Conservation (phyloP, 2,797 vertebrate species). For the Pseudopleuronectes americanus region DNA sequence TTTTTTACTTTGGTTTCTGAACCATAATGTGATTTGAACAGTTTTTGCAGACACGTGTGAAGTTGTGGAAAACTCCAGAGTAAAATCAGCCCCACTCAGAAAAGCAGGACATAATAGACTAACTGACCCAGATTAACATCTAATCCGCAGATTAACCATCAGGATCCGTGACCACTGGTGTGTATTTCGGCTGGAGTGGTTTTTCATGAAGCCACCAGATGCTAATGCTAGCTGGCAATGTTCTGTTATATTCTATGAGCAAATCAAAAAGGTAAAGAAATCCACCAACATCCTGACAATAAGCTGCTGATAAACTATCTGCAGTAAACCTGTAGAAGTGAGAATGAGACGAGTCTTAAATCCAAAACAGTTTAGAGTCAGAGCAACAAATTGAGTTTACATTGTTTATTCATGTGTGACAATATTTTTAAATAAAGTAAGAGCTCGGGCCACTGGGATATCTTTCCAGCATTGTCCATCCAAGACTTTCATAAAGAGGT, state of each 20-base stretch:
- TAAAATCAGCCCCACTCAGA: background rate
- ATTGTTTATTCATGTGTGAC: slow-evolving; percentile 54
- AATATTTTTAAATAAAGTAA: slow-evolving; percentile 40
- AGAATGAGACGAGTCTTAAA: background rate
- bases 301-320: background rate
- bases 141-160: slow-evolving; percentile 81
- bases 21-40: background rate
- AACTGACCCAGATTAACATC: slow-evolving; percentile 75
- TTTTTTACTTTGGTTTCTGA: background rate
- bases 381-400: background rate
- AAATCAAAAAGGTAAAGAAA: background rate
- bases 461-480: slow-evolving; percentile 30
- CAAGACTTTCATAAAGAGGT: slow-evolving; percentile 1
- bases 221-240: background rate
- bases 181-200: slow-evolving; percentile 56
- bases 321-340: background rate
- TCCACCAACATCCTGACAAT: background rate
- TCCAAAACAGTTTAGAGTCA: background rate
- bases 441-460: background rate
- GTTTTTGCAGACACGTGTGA: background rate
- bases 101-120: slow-evolving; percentile 38
- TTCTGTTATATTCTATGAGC: too few species aligned
- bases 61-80: background rate
- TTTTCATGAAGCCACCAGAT: slow-evolving; percentile 50
- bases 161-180: slow-evolving; percentile 62